Evolutionary conservation across 92 coral and sea anemone species (phyloP).

Genomic region (Umimayanthus kanabou): DNA sequence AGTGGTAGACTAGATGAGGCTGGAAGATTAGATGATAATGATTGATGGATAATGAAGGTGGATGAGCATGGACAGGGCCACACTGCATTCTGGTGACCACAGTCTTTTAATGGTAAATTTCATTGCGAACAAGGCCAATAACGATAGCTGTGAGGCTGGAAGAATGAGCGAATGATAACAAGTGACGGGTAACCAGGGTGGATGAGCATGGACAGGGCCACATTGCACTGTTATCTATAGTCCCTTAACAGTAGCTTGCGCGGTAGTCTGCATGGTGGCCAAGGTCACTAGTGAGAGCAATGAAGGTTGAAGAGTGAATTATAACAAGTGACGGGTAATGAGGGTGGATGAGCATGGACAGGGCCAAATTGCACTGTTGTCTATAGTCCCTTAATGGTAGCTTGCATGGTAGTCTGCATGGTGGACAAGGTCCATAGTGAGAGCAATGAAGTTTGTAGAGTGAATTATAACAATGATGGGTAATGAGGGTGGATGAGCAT

Average conservation of each 20-base stretch:
- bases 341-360: neutral
- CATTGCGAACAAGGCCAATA: constrained; percentile 89
- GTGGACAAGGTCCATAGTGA: constrained; percentile 89
- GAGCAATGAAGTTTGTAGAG: constrained; percentile 78
- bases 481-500: neutral
- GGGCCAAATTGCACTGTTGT: no score
- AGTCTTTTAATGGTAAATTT: constrained; percentile 5
- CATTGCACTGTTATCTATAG: no score
- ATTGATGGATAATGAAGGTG: constrained; percentile 3
- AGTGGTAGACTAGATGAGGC: constrained; percentile 63
- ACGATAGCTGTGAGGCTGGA: constrained; percentile 87
- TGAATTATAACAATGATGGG: neutral
- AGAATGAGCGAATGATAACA: neutral
- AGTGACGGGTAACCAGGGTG: neutral
- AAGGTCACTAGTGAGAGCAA: constrained; percentile 83
- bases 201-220: neutral
- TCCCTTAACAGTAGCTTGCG: no score
- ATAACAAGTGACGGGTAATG: neutral
- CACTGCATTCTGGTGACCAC: no score
- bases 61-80: neutral
- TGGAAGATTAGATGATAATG: neutral
- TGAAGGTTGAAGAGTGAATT: constrained; percentile 62
- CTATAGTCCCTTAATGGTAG: no score
- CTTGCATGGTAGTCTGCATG: no score
- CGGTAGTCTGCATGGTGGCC: constrained; percentile 66